Conservation (phyloP, 2,888 invertebrate species). For the Calameuta filiformis region DNA sequence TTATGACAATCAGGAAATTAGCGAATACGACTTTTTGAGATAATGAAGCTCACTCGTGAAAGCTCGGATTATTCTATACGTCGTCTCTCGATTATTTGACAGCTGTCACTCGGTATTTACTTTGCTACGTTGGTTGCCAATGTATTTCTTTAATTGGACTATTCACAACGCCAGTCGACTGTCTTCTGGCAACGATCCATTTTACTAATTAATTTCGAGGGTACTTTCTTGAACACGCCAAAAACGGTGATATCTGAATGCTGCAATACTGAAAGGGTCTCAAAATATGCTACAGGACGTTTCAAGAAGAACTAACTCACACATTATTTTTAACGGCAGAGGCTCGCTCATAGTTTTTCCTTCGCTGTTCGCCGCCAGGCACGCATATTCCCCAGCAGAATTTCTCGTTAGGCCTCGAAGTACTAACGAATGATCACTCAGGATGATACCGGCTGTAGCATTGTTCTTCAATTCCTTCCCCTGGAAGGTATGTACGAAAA, state of each 20-base stretch:
- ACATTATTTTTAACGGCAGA: conserved; percentile 68
- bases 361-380: conserved; percentile 86
- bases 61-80: no score
- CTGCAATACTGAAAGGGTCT: no score
- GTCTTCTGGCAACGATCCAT: no score
- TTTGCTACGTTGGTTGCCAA: no score
- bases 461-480: conserved; percentile 86
- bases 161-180: no score
- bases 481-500: conserved; percentile 66
- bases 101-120: no score
- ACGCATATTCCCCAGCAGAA: conserved; percentile 89
- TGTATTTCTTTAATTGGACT: no score
- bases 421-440: conserved; percentile 88
- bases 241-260: no score
- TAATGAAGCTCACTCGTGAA: conserved; percentile 6
- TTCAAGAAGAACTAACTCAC: conserved; percentile 59
- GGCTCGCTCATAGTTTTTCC: conserved; percentile 74
- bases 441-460: conserved; percentile 82
- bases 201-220: no score
- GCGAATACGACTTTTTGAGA: conserved; percentile 29
- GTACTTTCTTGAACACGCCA: no score
- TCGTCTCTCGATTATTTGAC: no score
- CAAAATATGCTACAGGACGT: no score
- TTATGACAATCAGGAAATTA: conserved; percentile 36
- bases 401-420: conserved; percentile 85